phyloP scores from a whole-genome alignment of 1,140 invertebrate genomes.

The Teleogryllus occipitalis region DNA sequence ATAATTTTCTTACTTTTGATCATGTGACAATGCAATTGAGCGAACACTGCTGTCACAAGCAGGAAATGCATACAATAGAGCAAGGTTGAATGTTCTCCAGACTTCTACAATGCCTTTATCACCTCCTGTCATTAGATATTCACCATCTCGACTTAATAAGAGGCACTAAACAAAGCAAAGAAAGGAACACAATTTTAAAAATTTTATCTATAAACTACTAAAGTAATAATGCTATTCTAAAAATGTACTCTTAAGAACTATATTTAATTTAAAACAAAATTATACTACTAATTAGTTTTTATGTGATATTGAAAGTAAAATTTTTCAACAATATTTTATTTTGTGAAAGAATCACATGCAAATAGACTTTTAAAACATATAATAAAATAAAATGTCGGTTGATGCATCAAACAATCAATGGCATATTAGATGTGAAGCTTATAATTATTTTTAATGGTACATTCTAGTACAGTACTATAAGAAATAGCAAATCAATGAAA shows the following conservation, averaged over 20 bases:
- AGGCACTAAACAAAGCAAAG: conserved; percentile 59
- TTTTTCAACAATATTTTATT: too few relatives aligned
- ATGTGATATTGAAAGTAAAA: too few relatives aligned
- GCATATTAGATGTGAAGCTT: not conserved
- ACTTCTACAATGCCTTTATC: conserved; percentile 96
- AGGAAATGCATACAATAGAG: conserved; percentile 93
- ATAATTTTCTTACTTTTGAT: conserved; percentile 77
- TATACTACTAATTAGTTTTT: too few relatives aligned
- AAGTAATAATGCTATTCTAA: not conserved
- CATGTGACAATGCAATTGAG: conserved; percentile 88
- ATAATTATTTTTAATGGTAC: too few relatives aligned
- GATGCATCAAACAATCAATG: not conserved
- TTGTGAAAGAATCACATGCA: too few relatives aligned
- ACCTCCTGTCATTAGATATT: conserved; percentile 94
- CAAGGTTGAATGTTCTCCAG: conserved; percentile 94
- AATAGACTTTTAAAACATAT: too few relatives aligned
- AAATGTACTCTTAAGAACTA: too few relatives aligned
- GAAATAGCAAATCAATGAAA: not conserved
- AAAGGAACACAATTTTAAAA: not conserved
- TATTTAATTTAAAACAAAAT: too few relatives aligned
- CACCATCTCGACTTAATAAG: conserved; percentile 90
- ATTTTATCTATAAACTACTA: not conserved
- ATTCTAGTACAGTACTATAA: not conserved
- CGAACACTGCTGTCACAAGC: conserved; percentile 88
- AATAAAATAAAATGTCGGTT: not conserved